Conservation (phyloP, 2,888 invertebrate genomes). For the Leucophora obtusa region DNA sequence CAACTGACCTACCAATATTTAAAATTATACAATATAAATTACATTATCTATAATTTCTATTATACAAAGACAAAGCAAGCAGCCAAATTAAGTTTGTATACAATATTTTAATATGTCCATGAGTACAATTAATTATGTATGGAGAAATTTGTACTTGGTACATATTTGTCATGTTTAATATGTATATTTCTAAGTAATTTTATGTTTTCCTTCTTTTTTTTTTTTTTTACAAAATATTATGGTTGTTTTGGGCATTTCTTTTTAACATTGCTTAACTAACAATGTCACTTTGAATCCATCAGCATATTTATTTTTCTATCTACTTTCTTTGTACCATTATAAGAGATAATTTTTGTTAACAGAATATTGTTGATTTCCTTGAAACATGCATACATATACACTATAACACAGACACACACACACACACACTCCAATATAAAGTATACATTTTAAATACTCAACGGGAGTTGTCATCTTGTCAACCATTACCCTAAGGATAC, state of each 20-base stretch:
- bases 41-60: too few species aligned
- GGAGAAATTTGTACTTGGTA: too few species aligned
- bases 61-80: too few species aligned
- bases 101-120: too few species aligned
- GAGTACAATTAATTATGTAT: too few species aligned
- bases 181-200: too few species aligned
- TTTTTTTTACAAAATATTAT: conserved; percentile 8
- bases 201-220: too few species aligned
- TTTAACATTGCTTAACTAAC: conserved; percentile 46
- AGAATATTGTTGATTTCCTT: conserved; percentile 56
- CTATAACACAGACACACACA: background rate
- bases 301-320: conserved; percentile 33
- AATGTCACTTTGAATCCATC: conserved; percentile 48
- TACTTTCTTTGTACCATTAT: conserved; percentile 29
- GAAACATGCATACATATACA: conserved; percentile 27
- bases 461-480: conserved; percentile 65
- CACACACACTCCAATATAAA: background rate
- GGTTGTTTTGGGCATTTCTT: conserved; percentile 37
- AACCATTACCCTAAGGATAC: conserved; percentile 61
- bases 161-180: too few species aligned
- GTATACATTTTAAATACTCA: conserved; percentile 53
- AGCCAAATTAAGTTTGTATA: too few species aligned
- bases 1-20: too few species aligned
- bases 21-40: too few species aligned
- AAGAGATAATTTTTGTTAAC: conserved; percentile 47